Evolutionary conservation across 2,888 invertebrate genomes (phyloP), one percentile per base, ranked within the genome.

Genomic region (Galerucella pusilla): DNA sequence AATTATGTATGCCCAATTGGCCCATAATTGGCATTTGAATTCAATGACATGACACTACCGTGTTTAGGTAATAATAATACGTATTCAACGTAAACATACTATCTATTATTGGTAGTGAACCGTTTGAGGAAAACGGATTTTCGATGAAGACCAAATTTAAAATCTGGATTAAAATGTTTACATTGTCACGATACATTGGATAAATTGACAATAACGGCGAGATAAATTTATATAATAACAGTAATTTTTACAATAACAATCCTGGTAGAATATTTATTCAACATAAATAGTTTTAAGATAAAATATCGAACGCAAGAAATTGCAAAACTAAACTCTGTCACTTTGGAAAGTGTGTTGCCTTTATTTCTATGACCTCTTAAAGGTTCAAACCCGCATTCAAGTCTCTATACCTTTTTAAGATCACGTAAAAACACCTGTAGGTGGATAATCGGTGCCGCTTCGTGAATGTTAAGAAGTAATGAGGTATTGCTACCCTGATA

Each of bases 1-100:
- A 88, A 87, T 87, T 88, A 88, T 87, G 86, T 85, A 87, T 86
- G 87, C 85, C 85, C 87, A 87, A 87, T 87, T 87, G 87, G 85
- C 85, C 86, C 86, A 87, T 87, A 88, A 88, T 87, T 87, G 87
- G 86, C 85, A 86, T 86, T 87, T 85, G 85, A 86, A 85, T 86
- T 86, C 86, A 85, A 83, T 85, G 85, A 86, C 86, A 86, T 85
- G 86, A 86, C 86, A 85, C 85, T 83, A 80, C 83, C 83, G 81
- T 84, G 85, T 85, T 86, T 85, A 84, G 86, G 83, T 82, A 83
- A 83, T 84, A 83, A 83, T 83, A 84, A 84, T 84, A 83, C 83
- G 78, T 79, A 80, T 82, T 81, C 80, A 79, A 79, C 78, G 77
- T 79, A 83, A 83, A 84, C 82, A 83, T 80, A 83, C 77, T 75